Evolutionary conservation across 2,888 invertebrate genomes (phyloP).

Genomic region (Branchellion lobata): DNA sequence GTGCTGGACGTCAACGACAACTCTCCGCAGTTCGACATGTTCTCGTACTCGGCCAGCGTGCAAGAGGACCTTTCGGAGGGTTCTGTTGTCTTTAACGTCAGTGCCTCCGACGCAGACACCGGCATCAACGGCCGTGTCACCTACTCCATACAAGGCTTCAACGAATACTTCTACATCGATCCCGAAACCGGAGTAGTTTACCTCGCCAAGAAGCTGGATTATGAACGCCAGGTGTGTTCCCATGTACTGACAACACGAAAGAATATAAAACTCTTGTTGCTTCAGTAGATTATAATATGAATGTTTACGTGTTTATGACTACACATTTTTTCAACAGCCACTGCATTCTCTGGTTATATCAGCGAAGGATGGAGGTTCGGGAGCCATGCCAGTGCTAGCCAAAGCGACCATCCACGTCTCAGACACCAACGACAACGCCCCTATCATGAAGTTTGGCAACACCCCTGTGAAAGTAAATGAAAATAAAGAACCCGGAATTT

Average conservation of each 20-base stretch:
- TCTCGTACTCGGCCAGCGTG: conserved; percentile 44
- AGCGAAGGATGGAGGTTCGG: conserved; percentile 47
- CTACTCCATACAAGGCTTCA: conserved; percentile 45
- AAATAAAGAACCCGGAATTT: conserved; percentile 55
- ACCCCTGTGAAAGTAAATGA: conserved; percentile 53
- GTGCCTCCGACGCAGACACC: conserved; percentile 47
- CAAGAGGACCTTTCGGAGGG: conserved; percentile 43
- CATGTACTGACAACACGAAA: too few species aligned
- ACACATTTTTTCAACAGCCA: too few species aligned
- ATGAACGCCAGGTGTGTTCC: conserved; percentile 39
- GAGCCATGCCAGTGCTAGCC: conserved; percentile 44
- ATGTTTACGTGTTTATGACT: background rate
- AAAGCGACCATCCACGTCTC: conserved; percentile 47
- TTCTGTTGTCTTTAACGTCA: conserved; percentile 45
- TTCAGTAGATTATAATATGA: background rate
- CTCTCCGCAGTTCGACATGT: conserved; percentile 44
- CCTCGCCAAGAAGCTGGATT: conserved; percentile 46
- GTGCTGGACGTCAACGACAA: conserved; percentile 49
- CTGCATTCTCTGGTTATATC: conserved; percentile 43
- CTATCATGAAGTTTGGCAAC: conserved; percentile 44
- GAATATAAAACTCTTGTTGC: background rate
- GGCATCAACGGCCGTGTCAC: conserved; percentile 46
- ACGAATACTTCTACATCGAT: conserved; percentile 44
- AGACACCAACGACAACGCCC: conserved; percentile 50
- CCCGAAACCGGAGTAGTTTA: conserved; percentile 43